phyloP scores from a whole-genome alignment of 2,113 vertebrate species.

The Hypomesus transpacificus region DNA sequence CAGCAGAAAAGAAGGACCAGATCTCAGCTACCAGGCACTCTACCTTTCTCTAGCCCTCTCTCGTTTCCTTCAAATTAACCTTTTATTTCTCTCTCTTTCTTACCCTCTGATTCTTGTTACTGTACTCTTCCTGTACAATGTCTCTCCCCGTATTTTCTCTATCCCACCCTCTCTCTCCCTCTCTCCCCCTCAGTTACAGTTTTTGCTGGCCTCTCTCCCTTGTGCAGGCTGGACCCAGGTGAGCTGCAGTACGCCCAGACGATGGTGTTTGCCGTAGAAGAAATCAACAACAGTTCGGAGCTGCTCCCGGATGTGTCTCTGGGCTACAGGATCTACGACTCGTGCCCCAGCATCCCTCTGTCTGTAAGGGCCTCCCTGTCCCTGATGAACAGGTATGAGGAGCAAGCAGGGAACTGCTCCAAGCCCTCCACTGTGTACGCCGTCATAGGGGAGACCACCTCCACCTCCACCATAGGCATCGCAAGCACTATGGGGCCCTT shows the following conservation, averaged over 20 bases:
- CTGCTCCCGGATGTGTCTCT: slow-evolving; percentile 65
- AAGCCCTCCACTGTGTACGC: slow-evolving; percentile 60
- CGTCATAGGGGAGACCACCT: slow-evolving; percentile 74
- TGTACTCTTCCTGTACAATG: too few relatives aligned
- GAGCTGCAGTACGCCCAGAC: slow-evolving; percentile 71
- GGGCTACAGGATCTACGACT: slow-evolving; percentile 74
- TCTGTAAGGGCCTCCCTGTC: slow-evolving; percentile 68
- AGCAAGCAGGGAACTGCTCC: slow-evolving; percentile 40
- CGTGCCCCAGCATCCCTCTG: slow-evolving; percentile 69
- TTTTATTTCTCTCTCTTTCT: too few relatives aligned
- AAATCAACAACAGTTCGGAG: slow-evolving; percentile 73
- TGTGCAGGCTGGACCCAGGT: slow-evolving; percentile 65
- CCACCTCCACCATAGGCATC: slow-evolving; percentile 72
- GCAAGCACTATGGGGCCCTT: slow-evolving; percentile 71
- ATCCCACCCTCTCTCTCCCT: too few relatives aligned
- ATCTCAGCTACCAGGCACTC: too few relatives aligned
- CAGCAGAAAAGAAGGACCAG: too few relatives aligned
- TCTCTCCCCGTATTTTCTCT: too few relatives aligned
- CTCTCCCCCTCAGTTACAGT: too few relatives aligned
- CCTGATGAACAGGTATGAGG: slow-evolving; percentile 64
- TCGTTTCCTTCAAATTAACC: too few relatives aligned
- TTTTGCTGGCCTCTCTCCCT: neutral
- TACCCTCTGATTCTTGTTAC: too few relatives aligned
- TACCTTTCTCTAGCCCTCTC: too few relatives aligned
- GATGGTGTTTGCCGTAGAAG: slow-evolving; percentile 74